These are phyloP conservation scores for Cygnus olor DNA, from an alignment of 2,797 vertebrate species.

Conservation along the genomic window DNA sequence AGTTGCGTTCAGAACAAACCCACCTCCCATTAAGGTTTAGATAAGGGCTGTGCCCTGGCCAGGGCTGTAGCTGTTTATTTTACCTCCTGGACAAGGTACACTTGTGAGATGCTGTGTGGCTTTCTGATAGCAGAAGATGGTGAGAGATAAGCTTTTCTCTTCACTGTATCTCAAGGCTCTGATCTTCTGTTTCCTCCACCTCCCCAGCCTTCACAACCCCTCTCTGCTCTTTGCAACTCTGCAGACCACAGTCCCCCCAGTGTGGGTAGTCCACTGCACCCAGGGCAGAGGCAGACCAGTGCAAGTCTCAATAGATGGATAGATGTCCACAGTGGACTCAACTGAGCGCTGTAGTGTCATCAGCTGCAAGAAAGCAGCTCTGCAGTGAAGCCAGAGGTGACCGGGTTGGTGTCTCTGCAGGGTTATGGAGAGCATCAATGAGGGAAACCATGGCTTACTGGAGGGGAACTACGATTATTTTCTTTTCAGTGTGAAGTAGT, in stretches of 20 bases:
- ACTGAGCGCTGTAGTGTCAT: background rate
- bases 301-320: background rate
- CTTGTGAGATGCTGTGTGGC: background rate
- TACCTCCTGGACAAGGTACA: background rate
- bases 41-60: background rate
- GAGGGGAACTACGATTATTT: background rate
- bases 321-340: background rate
- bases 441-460: background rate
- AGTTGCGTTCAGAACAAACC: background rate
- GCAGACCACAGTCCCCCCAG: background rate
- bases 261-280: background rate
- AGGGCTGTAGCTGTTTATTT: background rate
- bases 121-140: background rate
- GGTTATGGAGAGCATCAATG: background rate
- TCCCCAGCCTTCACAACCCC: background rate
- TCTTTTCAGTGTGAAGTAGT: background rate
- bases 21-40: background rate
- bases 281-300: fast-evolving
- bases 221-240: background rate
- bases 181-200: background rate
- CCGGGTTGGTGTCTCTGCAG: background rate
- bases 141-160: constrained; percentile 16
- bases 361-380: background rate
- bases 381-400: background rate
- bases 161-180: background rate